Conservation (phyloP, 2,888 invertebrate species). For the Chymomyza procnemis region DNA sequence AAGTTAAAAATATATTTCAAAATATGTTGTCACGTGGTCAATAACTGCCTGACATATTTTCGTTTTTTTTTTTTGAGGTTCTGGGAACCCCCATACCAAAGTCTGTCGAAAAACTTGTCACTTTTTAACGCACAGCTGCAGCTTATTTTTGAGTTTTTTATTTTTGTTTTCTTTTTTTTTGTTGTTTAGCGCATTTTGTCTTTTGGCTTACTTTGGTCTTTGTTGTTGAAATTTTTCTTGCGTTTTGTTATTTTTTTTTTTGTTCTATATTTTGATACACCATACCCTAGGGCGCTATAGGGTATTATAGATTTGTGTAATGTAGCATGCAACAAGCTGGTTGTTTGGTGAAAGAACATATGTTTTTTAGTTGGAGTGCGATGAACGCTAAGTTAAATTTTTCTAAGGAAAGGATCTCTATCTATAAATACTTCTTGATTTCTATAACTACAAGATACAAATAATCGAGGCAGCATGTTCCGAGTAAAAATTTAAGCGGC, state of each 20-base stretch:
- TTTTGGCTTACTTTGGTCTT: conserved; percentile 49
- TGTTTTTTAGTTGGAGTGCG: no score
- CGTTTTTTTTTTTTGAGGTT: background rate
- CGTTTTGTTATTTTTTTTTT: background rate
- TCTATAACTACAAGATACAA: no score
- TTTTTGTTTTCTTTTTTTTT: conserved; percentile 53
- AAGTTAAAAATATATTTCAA: conserved; percentile 26
- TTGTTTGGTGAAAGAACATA: no score
- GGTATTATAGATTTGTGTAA: no score
- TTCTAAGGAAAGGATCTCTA: no score
- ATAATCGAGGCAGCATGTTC: no score
- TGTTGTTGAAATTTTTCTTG: background rate
- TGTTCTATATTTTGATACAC: background rate
- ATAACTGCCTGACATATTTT: background rate
- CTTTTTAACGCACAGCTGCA: conserved; percentile 72
- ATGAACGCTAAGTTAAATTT: no score
- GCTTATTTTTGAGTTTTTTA: conserved; percentile 56
- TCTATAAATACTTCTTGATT: no score
- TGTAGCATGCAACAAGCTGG: no score
- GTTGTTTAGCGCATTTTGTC: conserved; percentile 37
- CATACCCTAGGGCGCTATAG: no score
- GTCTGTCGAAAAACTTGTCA: conserved; percentile 58
- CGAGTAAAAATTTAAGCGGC: no score
- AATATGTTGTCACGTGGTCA: conserved; percentile 68
- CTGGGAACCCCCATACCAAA: background rate